Conservation (phyloP, 64 coral and sea anemone genomes). For the Montipora foliosa region DNA sequence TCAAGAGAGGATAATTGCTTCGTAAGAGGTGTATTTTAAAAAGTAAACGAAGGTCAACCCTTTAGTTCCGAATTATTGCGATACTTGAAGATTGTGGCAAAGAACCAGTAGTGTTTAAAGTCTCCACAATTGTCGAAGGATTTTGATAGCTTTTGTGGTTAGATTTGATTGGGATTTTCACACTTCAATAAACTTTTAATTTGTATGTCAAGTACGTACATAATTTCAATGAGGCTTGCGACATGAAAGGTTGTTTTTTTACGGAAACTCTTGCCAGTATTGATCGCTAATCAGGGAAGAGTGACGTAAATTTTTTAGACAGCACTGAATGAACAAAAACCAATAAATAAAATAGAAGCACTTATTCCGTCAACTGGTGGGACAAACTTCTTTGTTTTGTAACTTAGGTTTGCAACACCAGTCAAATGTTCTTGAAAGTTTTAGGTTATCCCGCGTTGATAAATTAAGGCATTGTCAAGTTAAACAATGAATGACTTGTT, state of each 20-base stretch:
- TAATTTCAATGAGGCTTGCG: background rate
- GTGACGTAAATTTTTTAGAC: no score
- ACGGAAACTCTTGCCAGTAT: background rate
- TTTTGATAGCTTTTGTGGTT: slow-evolving; percentile 18
- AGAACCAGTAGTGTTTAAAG: background rate
- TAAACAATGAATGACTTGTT: background rate
- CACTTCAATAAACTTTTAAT: background rate
- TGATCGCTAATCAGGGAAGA: no score
- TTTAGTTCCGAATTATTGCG: slow-evolving; percentile 28
- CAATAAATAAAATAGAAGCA: no score
- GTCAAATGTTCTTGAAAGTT: background rate
- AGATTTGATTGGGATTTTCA: slow-evolving; percentile 24
- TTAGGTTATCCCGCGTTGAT: background rate
- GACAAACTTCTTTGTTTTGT: background rate
- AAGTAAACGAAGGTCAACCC: slow-evolving; percentile 18
- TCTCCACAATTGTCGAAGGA: slow-evolving; percentile 20
- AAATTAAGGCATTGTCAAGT: background rate
- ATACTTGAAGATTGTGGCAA: background rate
- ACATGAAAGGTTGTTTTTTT: background rate
- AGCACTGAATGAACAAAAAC: no score
- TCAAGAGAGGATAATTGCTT: slow-evolving; percentile 46
- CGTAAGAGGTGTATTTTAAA: background rate
- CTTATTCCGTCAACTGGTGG: background rate
- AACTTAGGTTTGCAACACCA: background rate
- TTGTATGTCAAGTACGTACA: background rate